A percentile compares a stretch with the other conserved stretches of the same genome.
These are phyloP conservation scores for Nyleta sp. DNA, from an alignment of 2,888 invertebrate species.

Conservation along the genomic window DNA sequence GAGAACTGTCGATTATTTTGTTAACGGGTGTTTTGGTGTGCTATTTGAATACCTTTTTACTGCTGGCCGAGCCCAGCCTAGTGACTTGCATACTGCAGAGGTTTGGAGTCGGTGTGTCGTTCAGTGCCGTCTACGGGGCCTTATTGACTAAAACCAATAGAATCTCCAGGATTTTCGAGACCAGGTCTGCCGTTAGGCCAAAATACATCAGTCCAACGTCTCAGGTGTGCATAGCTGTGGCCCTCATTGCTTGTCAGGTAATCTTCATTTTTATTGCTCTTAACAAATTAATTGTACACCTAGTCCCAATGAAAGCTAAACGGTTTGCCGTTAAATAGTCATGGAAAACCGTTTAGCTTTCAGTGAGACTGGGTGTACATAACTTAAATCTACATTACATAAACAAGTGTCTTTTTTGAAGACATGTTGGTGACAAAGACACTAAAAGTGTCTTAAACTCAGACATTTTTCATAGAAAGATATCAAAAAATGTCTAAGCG, in stretches of 20 bases:
- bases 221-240: slow-evolving; percentile 85
- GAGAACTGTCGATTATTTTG: slow-evolving; percentile 86
- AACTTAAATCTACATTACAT: no score
- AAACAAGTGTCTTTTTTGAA: no score
- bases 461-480: no score
- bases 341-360: no score
- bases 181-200: slow-evolving; percentile 85
- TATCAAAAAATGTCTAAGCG: no score
- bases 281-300: no score
- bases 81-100: slow-evolving; percentile 85
- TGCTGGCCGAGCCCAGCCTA: slow-evolving; percentile 85
- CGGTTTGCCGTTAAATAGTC: no score
- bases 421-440: no score
- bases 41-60: slow-evolving; percentile 86
- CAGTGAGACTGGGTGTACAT: no score
- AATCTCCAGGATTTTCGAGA: slow-evolving; percentile 86
- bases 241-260: slow-evolving; percentile 84
- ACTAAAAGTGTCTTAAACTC: no score
- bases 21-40: slow-evolving; percentile 86
- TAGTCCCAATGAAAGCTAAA: no score
- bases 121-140: slow-evolving; percentile 86
- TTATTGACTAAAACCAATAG: slow-evolving; percentile 87
- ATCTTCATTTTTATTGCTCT: not conserved
- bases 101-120: slow-evolving; percentile 87
- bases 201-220: slow-evolving; percentile 87